phyloP scores from a whole-genome alignment of 2,113 vertebrate genomes.

The Etheostoma spectabile region DNA sequence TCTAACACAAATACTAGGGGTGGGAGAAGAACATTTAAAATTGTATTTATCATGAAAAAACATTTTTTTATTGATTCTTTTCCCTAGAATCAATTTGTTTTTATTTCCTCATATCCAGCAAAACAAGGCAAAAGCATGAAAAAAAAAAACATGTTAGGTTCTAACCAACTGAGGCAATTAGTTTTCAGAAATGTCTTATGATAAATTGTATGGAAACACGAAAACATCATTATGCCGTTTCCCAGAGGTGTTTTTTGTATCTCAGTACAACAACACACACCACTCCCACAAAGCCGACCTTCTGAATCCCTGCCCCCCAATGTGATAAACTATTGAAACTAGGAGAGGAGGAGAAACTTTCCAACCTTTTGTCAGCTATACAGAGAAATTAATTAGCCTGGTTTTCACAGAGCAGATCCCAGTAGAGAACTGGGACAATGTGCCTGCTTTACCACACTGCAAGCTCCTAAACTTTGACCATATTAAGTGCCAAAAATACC shows the following conservation, averaged over 20 bases:
- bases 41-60: too few relatives aligned
- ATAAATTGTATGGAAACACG: too few relatives aligned
- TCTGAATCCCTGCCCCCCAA: neutral
- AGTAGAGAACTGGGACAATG: conserved; percentile 27
- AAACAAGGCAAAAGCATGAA: too few relatives aligned
- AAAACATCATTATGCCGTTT: too few relatives aligned
- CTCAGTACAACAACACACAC: neutral
- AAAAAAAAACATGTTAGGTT: too few relatives aligned
- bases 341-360: neutral
- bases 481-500: conserved; percentile 1
- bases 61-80: too few relatives aligned
- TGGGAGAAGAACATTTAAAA: too few relatives aligned
- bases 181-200: too few relatives aligned
- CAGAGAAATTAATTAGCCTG: conserved; percentile 59
- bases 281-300: neutral
- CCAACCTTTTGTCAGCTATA: conserved; percentile 40
- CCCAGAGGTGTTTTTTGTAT: neutral
- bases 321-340: conserved; percentile 2
- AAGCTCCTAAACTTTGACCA: neutral
- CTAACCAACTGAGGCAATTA: too few relatives aligned
- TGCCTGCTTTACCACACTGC: neutral
- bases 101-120: too few relatives aligned
- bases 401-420: conserved; percentile 43
- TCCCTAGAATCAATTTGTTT: too few relatives aligned
- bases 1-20: neutral